Percentiles rank a stretch among this genome's conserved stretches.
Conservation (phyloP, 2,888 invertebrate genomes). For the Willowsia nigromaculata region DNA sequence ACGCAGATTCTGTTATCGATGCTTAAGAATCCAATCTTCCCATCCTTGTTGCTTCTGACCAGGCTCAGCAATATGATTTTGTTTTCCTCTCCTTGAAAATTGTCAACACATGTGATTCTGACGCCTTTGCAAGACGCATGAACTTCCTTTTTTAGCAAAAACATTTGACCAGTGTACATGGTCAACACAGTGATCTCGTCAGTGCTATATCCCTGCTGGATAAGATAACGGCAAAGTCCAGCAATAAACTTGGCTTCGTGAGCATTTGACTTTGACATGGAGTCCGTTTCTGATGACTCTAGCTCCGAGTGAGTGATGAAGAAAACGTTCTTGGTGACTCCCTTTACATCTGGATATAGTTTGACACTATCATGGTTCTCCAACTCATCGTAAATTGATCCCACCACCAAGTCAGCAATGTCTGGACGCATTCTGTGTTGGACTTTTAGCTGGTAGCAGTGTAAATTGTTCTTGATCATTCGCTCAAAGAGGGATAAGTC, state of each 20-base stretch:
- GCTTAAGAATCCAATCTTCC: constrained; percentile 86
- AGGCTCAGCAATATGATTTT: constrained; percentile 89
- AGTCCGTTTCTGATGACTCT: constrained; percentile 84
- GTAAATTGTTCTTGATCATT: background rate
- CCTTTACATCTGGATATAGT: constrained; percentile 83
- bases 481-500: background rate
- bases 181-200: constrained; percentile 87
- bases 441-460: constrained; percentile 74
- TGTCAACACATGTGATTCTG: constrained; percentile 86
- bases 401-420: constrained; percentile 84
- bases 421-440: constrained; percentile 90
- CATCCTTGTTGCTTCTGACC: constrained; percentile 87
- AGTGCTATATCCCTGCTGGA: constrained; percentile 83
- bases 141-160: constrained; percentile 83
- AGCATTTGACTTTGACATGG: constrained; percentile 84
- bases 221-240: constrained; percentile 84
- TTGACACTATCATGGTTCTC: constrained; percentile 84
- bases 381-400: constrained; percentile 85
- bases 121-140: background rate
- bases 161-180: constrained; percentile 87
- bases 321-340: constrained; percentile 85
- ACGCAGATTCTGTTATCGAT: constrained; percentile 88
- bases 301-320: constrained; percentile 85
- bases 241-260: constrained; percentile 86
- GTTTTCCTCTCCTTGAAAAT: constrained; percentile 90